These are phyloP conservation scores for Brachynemurus nebulosus DNA, from an alignment of 2,888 invertebrate species.

Conservation along the genomic window DNA sequence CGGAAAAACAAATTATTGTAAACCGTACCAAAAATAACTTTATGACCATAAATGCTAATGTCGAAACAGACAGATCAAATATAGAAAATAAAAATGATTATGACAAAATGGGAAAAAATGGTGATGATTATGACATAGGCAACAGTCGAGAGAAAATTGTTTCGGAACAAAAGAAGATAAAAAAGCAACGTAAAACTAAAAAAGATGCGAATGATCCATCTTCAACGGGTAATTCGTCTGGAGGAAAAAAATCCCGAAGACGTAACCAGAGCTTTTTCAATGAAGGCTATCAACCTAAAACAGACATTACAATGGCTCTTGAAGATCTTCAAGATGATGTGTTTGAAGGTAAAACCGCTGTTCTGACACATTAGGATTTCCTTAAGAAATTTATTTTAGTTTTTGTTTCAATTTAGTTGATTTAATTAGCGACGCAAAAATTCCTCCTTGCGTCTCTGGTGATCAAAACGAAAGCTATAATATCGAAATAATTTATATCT, in stretches of 20 bases:
- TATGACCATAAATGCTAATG: constrained; percentile 5
- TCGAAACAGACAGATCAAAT: constrained; percentile 2
- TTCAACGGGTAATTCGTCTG: not conserved
- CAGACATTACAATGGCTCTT: constrained; percentile 29
- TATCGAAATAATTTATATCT: too few relatives aligned
- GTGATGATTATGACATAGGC: constrained; percentile 17
- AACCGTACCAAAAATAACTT: constrained; percentile 1
- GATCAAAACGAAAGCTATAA: too few relatives aligned
- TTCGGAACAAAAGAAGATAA: constrained; percentile 30
- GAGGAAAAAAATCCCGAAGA: constrained; percentile 2
- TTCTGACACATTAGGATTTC: too few relatives aligned
- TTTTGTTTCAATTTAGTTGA: too few relatives aligned
- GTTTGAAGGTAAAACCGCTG: constrained; percentile 29
- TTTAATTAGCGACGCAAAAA: too few relatives aligned
- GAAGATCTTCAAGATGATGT: constrained; percentile 34
- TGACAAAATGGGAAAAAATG: not conserved
- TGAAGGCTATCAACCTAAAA: constrained; percentile 28
- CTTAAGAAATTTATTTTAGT: too few relatives aligned
- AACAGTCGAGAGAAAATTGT: constrained; percentile 34
- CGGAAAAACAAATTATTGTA: constrained; percentile 22
- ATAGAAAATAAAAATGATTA: constrained; percentile 7
- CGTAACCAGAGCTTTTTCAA: constrained; percentile 14
- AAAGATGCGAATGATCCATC: not conserved
- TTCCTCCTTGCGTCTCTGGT: too few relatives aligned
- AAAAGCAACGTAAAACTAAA: constrained; percentile 20